Evolutionary conservation across 2,888 invertebrate genomes (phyloP), one percentile per base, ranked within the genome.

Genomic region (Caenorhabditis becei): DNA sequence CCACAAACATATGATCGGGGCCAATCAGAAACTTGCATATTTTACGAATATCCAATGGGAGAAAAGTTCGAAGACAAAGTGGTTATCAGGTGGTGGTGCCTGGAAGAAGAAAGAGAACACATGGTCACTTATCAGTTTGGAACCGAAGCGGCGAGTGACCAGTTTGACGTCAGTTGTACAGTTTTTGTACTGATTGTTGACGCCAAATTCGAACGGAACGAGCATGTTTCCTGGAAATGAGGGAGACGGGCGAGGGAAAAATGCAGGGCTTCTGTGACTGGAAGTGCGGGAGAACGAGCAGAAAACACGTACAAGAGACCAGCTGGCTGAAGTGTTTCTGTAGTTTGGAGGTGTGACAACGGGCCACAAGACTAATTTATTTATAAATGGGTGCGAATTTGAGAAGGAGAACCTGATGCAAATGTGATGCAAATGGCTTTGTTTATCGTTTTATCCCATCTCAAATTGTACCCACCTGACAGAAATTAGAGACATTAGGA

Each of bases 1-100:
- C n/a, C 18, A 20, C 41, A 70, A 59, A 70, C 72, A 65, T 72
- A 72, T 72, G 72, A 72, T 72, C 63, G 37, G 1, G 26, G 26
- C n/a, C n/a, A n/a, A 47, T 7, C 18, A 53, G 24, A 37, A 14
- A 49, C 20, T 49, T 20, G 49, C 49, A 49, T 49, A 18, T 49
- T 49, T 20, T 20, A 4, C 20, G 20, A 5, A 49, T 49, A 49
- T 49, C 49, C 49, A 41, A 5, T 10, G 41, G 3, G 16, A 16
- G 14, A 14, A 16, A 14, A 41, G 41, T 41, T 5, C 16, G 14
- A 41, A 41, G 7, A 5, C 20, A 18, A 4, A 49, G 18, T 5
- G 20, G 20, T 20, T 20, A 20, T 49, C 49, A 49, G 20, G 5
- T 49, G 18, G 20, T 49, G 7, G 20, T 23, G 49, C 32, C 32